phyloP scores from a whole-genome alignment of 2,113 vertebrate species.

The Austrofundulus limnaeus region DNA sequence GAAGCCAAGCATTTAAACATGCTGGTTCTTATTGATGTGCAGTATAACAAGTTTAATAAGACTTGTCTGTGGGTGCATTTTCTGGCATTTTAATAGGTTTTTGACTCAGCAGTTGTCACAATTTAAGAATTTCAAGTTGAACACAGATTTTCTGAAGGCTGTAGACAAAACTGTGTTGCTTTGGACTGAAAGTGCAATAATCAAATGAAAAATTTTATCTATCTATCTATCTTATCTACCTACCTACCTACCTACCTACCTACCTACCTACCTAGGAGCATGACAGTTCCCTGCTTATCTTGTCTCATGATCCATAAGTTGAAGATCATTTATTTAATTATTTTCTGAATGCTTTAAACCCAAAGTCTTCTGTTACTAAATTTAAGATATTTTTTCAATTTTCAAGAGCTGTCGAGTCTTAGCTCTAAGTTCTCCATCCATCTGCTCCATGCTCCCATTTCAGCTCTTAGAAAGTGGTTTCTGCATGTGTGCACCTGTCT shows the following conservation, averaged over 20 bases:
- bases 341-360: conserved; percentile 30
- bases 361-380: conserved; percentile 43
- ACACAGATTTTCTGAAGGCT: too few relatives aligned
- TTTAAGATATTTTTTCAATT: conserved; percentile 22
- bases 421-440: conserved; percentile 23
- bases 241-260: too few relatives aligned
- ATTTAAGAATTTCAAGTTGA: too few relatives aligned
- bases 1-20: too few relatives aligned
- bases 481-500: conserved; percentile 39
- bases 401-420: conserved; percentile 40
- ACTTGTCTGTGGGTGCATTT: too few relatives aligned
- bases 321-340: conserved; percentile 7
- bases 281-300: conserved; percentile 40
- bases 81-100: too few relatives aligned
- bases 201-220: too few relatives aligned
- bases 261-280: conserved; percentile 24
- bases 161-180: neutral
- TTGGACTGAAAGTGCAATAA: neutral
- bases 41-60: too few relatives aligned
- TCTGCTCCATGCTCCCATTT: conserved; percentile 22
- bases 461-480: conserved; percentile 41
- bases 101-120: too few relatives aligned
- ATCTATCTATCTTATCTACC: too few relatives aligned
- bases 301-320: conserved; percentile 45
- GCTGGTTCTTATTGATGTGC: too few relatives aligned